These are phyloP conservation scores for Oryzias melastigma DNA, from an alignment of 2,113 vertebrate species.

Conservation along the genomic window DNA sequence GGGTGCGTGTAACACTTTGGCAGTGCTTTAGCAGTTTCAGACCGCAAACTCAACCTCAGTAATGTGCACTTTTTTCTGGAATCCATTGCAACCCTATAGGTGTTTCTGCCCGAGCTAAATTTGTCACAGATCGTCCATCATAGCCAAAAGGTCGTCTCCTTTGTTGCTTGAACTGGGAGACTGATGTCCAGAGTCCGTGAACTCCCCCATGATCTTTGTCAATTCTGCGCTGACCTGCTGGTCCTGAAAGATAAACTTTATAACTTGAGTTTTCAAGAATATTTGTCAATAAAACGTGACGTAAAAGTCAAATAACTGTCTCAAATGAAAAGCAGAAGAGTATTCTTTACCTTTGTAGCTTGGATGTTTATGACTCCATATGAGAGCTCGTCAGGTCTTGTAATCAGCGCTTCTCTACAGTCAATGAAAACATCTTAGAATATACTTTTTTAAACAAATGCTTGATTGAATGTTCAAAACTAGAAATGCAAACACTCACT, in stretches of 20 bases:
- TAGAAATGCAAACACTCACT: constrained; percentile 75
- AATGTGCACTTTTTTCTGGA: constrained; percentile 12
- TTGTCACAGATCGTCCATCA: constrained; percentile 91
- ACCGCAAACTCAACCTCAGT: constrained; percentile 31
- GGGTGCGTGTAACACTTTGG: constrained; percentile 25
- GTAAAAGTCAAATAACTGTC: no score
- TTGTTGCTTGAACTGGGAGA: constrained; percentile 78
- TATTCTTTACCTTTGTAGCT: constrained; percentile 84
- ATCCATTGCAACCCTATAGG: constrained; percentile 2
- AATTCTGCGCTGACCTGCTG: constrained; percentile 83
- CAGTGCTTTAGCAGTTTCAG: constrained; percentile 26
- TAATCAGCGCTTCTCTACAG: constrained; percentile 85
- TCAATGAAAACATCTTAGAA: neutral
- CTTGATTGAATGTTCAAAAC: neutral
- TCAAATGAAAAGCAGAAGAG: neutral
- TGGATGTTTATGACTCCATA: constrained; percentile 92
- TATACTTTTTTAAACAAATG: neutral
- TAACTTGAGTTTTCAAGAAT: neutral
- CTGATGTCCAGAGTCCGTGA: constrained; percentile 77
- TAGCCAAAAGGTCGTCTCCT: constrained; percentile 90
- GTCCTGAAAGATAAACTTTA: constrained; percentile 77
- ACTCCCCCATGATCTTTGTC: constrained; percentile 89
- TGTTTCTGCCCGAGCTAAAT: constrained; percentile 7
- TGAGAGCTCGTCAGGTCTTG: constrained; percentile 86
- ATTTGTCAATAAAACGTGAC: neutral